Percentiles rank a stretch among this genome's conserved stretches.
Evolutionary conservation across 2,888 invertebrate genomes (phyloP).

Genomic region (Anticlea derivata): DNA sequence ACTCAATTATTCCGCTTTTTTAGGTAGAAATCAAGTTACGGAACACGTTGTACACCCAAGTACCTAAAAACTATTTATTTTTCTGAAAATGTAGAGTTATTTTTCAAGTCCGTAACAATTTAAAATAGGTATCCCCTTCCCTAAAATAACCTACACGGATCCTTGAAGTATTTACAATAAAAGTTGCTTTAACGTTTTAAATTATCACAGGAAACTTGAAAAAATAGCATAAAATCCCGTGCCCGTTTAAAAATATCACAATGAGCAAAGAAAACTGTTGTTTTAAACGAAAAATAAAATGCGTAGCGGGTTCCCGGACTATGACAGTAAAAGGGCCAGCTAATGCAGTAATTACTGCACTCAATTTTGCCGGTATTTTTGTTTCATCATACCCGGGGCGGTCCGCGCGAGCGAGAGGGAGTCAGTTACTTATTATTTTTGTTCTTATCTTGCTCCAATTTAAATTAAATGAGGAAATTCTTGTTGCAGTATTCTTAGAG

Average conservation of each 20-base stretch:
- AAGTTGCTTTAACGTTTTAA: too few relatives aligned
- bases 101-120: too few relatives aligned
- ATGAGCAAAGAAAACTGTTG: neutral
- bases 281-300: neutral
- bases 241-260: neutral
- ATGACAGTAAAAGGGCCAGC: slow-evolving; percentile 45
- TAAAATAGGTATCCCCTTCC: too few relatives aligned
- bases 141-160: too few relatives aligned
- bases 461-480: slow-evolving; percentile 4
- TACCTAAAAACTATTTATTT: too few relatives aligned
- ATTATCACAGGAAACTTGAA: neutral
- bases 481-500: neutral
- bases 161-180: too few relatives aligned
- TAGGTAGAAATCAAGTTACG: too few relatives aligned
- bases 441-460: neutral
- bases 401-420: slow-evolving; percentile 8
- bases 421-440: slow-evolving; percentile 10
- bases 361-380: slow-evolving; percentile 57
- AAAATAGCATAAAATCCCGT: neutral
- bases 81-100: too few relatives aligned
- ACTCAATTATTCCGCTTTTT: too few relatives aligned
- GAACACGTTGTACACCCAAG: too few relatives aligned
- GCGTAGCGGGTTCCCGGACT: slow-evolving; percentile 38
- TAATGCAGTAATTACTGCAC: slow-evolving; percentile 67
- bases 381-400: slow-evolving; percentile 47